These are phyloP conservation scores for Solen grandis DNA, from an alignment of 1,140 invertebrate genomes.

Conservation along the genomic window DNA sequence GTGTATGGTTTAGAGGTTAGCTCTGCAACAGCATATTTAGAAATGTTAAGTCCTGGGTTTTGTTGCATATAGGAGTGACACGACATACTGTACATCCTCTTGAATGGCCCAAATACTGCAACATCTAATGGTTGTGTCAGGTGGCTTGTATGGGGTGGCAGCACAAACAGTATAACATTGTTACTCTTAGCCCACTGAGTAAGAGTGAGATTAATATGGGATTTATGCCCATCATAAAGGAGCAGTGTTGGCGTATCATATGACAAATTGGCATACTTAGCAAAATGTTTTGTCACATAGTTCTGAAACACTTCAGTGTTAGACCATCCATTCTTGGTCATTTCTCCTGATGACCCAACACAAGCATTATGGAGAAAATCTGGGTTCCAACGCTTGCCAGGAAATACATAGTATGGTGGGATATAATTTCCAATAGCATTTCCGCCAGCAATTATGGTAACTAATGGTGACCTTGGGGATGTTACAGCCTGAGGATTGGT, in stretches of 20 bases:
- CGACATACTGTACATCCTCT: neutral
- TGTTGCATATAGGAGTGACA: neutral
- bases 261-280: conserved; percentile 1
- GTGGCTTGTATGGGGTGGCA: conserved; percentile 56
- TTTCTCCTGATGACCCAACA: neutral
- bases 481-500: neutral
- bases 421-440: conserved; percentile 21
- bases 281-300: conserved; percentile 5
- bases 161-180: conserved; percentile 57
- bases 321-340: conserved; percentile 10
- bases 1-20: conserved; percentile 1
- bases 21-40: conserved; percentile 8
- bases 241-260: conserved; percentile 72
- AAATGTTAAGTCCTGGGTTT: neutral
- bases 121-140: neutral
- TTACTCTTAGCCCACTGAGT: conserved; percentile 46
- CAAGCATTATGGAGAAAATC: conserved; percentile 6
- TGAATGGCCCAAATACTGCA: neutral
- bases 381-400: conserved; percentile 10
- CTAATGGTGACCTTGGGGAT: conserved; percentile 4
- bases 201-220: conserved; percentile 44
- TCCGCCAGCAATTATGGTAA: conserved; percentile 23
- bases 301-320: neutral
- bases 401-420: conserved; percentile 24
- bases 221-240: conserved; percentile 79